Percentiles rank a stretch among this genome's conserved stretches.
These are phyloP conservation scores for Apistogramma diplotaenia DNA, from an alignment of 2,113 vertebrate species.

Conservation along the genomic window DNA sequence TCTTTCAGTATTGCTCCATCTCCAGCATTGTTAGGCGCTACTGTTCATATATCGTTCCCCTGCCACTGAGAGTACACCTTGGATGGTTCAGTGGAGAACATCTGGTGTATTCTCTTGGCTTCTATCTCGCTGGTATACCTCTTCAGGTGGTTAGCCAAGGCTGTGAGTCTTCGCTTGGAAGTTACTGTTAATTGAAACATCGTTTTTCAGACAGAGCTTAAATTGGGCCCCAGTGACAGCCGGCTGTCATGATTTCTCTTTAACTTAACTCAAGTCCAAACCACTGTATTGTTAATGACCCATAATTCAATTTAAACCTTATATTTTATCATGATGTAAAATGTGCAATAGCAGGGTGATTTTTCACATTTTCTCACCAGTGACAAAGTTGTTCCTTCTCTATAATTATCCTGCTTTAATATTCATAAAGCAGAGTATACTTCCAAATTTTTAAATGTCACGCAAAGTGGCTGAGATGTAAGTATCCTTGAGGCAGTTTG, in stretches of 20 bases:
- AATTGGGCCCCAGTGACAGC: not conserved
- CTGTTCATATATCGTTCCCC: too few species aligned
- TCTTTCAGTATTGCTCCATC: too few species aligned
- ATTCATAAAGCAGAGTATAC: not conserved
- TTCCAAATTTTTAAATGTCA: conserved; percentile 10
- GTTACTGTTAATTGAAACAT: not conserved
- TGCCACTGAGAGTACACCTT: too few species aligned
- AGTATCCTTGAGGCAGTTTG: not conserved
- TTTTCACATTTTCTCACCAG: not conserved
- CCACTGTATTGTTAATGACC: conserved; percentile 17
- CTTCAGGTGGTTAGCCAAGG: too few species aligned
- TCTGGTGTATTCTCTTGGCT: too few species aligned
- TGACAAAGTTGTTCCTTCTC: conserved; percentile 10
- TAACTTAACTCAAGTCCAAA: conserved; percentile 2
- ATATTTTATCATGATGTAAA: not conserved
- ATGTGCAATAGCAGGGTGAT: not conserved
- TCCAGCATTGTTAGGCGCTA: too few species aligned
- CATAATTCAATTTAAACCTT: conserved; percentile 21
- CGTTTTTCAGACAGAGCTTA: not conserved
- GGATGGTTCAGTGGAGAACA: too few species aligned
- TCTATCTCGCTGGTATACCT: too few species aligned
- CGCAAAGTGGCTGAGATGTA: not conserved
- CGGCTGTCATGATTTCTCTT: not conserved
- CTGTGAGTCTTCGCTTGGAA: too few species aligned
- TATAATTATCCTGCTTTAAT: conserved; percentile 8